phyloP scores from a whole-genome alignment of 1,140 invertebrate species.

The Samia ricini region DNA sequence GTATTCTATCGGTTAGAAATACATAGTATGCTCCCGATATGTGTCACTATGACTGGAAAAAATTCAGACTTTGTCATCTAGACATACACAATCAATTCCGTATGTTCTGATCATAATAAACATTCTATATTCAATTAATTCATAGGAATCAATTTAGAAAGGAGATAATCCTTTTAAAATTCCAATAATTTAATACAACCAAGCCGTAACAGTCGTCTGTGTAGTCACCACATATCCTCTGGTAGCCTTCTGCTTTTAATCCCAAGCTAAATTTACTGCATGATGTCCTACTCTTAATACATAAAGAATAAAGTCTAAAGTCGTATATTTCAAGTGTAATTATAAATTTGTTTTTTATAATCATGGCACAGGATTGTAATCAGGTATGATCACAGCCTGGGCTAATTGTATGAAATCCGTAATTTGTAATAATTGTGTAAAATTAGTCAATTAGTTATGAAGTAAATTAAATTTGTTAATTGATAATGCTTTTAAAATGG shows the following conservation, averaged over 20 bases:
- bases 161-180: constrained; percentile 6
- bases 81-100: too few relatives aligned
- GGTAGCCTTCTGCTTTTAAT: constrained; percentile 6
- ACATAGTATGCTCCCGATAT: not conserved
- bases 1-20: too few relatives aligned
- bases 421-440: not conserved
- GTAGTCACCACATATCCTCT: constrained; percentile 6
- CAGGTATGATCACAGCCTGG: not conserved
- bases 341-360: constrained; percentile 8
- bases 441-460: too few relatives aligned
- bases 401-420: not conserved
- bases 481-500: too few relatives aligned
- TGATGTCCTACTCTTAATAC: not conserved
- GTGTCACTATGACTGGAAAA: too few relatives aligned
- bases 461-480: too few relatives aligned
- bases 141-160: not conserved
- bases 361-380: not conserved
- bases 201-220: constrained; percentile 2
- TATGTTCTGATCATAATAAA: not conserved
- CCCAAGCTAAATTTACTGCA: constrained; percentile 1
- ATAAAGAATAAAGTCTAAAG: not conserved
- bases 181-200: constrained; percentile 11
- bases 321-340: not conserved
- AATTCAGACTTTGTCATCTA: too few relatives aligned
- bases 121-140: not conserved